Evolutionary conservation across 2,888 invertebrate species (phyloP), one percentile per base, ranked within the genome.

Genomic region (Sthenelais limicola): DNA sequence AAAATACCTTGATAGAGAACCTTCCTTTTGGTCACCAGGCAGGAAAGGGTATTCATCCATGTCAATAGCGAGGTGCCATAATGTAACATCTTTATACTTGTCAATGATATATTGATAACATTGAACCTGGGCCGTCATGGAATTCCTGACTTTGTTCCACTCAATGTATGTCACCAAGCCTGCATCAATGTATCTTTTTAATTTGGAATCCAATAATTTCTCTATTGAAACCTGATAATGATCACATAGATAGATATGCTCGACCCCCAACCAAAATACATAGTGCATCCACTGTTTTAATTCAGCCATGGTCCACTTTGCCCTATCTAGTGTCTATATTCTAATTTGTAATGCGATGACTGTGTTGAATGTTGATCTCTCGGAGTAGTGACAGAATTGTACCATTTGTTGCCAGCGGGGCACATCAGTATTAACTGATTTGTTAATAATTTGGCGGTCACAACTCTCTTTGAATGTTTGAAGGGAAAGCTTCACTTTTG

Each of bases 41-140:
- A 74, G 54, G 69, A 74, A 80, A 18, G 81, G 81, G 56, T 79
- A 79, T 72, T 80, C 80, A 51, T 81, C 81, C 74, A 81, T 80
- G 48, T 80, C 81, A 18, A 81, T 68, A 9, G 76, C 72, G 26
- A 78, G 76, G 58, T 78, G 77, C 81, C 81, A 81, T 12, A 47
- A 26, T 2, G 79, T 71, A 3, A 66, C 43, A 0, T 56, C 15
- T 2, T 71, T 43, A 68, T 73, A 77, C 9, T 51, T 54, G 15
- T 73, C 66, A 12, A 77, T 48, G 68, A 79, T 76, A 32, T 73
- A 52, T 33, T 76, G 76, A 70, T 80, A 80, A 56, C 80, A 80
- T n/a, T 75, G 66, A 18, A 77, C 77, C 70, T 80, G 80, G 7
- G 79, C 76, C 12, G 43, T 62, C 76, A 78, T 76, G 3, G 78